phyloP scores from a whole-genome alignment of 2,888 invertebrate species.

The Tortrix viridana region DNA sequence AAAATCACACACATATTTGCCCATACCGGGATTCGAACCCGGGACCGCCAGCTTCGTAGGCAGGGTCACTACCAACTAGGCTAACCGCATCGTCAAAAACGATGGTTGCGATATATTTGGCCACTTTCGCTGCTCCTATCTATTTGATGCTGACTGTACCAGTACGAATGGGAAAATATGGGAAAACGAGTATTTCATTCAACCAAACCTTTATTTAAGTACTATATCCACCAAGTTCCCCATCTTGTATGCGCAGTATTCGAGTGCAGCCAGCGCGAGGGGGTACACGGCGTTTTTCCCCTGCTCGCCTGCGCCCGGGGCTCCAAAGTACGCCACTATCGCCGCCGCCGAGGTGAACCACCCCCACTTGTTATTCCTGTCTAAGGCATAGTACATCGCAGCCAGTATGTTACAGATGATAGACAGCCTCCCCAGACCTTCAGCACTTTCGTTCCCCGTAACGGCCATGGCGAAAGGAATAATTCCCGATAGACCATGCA shows the following conservation, averaged over 20 bases:
- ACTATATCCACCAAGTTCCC: conserved; percentile 27
- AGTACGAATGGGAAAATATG: no score
- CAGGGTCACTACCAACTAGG: no score
- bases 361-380: conserved; percentile 59
- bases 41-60: no score
- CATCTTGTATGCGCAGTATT: conserved; percentile 66
- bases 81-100: no score
- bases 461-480: conserved; percentile 65
- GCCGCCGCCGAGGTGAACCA: conserved; percentile 68
- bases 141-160: no score
- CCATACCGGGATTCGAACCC: no score
- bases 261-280: conserved; percentile 61
- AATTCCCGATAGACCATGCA: conserved; percentile 66
- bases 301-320: conserved; percentile 44
- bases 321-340: conserved; percentile 60
- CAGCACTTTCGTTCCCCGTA: conserved; percentile 56
- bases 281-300: conserved; percentile 61
- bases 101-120: no score
- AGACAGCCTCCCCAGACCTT: conserved; percentile 60
- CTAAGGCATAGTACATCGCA: conserved; percentile 56
- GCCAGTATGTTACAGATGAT: conserved; percentile 66
- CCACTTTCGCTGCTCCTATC: no score
- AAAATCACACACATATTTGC: no score
- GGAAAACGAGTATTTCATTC: no score
- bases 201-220: not conserved